Evolutionary conservation across 2,113 vertebrate species (phyloP).

Genomic region (Trematomus loennbergii): DNA sequence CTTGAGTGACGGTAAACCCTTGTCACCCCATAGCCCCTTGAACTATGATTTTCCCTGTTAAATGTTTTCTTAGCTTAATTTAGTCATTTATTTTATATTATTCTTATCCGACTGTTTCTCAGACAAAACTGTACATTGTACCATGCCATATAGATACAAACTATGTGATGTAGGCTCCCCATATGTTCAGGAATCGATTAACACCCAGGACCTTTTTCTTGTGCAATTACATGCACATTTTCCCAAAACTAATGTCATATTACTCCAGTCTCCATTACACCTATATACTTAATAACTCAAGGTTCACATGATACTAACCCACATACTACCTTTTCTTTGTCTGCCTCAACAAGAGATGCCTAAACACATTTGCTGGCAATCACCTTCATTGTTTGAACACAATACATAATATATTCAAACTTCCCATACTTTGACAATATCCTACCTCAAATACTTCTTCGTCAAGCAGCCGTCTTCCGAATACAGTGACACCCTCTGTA

Average conservation of each 20-base stretch:
- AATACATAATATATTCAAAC: not conserved
- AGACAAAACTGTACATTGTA: not conserved
- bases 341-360: not conserved
- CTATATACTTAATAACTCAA: not conserved
- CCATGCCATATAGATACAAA: not conserved
- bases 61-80: slow-evolving; percentile 17
- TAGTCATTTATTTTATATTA: not conserved
- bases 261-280: not conserved
- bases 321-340: not conserved
- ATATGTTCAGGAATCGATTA: not conserved
- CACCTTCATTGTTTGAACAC: not conserved
- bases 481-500: slow-evolving; percentile 86
- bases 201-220: not conserved
- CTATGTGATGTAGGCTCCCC: not conserved
- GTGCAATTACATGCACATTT: not conserved
- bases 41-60: slow-evolving; percentile 34
- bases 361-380: not conserved
- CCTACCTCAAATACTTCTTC: slow-evolving; percentile 91
- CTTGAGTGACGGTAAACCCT: slow-evolving; percentile 47
- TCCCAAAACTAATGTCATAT: not conserved
- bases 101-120: not conserved
- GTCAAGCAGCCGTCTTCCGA: slow-evolving; percentile 87
- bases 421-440: not conserved
- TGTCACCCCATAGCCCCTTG: slow-evolving; percentile 24
- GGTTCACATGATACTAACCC: not conserved